These are phyloP conservation scores for Cephus cinctus DNA, from an alignment of 1,140 invertebrate species.

Conservation along the genomic window DNA sequence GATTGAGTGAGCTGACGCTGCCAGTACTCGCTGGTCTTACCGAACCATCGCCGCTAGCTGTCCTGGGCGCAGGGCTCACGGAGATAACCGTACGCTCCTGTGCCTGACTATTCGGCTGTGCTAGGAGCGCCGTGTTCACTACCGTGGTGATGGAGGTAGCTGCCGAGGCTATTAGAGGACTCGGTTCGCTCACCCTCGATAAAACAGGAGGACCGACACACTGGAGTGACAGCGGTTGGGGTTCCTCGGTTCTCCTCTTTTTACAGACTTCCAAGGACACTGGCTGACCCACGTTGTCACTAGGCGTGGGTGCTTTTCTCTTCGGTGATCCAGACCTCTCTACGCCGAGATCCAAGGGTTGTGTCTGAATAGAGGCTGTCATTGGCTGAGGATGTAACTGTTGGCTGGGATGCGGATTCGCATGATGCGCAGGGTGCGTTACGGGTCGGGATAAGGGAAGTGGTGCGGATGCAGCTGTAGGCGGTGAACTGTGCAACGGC, in stretches of 20 bases:
- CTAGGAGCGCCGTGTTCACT: slow-evolving; percentile 60
- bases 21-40: slow-evolving; percentile 58
- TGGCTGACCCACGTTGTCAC: slow-evolving; percentile 42
- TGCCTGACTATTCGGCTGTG: slow-evolving; percentile 33
- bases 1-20: slow-evolving; percentile 43
- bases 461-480: slow-evolving; percentile 49
- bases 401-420: slow-evolving; percentile 11
- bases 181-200: slow-evolving; percentile 65
- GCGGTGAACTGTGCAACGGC: slow-evolving; percentile 54
- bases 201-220: slow-evolving; percentile 51
- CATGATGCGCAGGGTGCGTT: slow-evolving; percentile 45
- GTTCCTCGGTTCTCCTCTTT: slow-evolving; percentile 48
- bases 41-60: slow-evolving; percentile 60
- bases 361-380: slow-evolving; percentile 60
- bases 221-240: slow-evolving; percentile 46
- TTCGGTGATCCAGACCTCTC: slow-evolving; percentile 59
- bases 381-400: slow-evolving; percentile 16
- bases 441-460: slow-evolving; percentile 44
- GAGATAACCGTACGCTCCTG: slow-evolving; percentile 30
- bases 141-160: slow-evolving; percentile 72
- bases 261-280: slow-evolving; percentile 59
- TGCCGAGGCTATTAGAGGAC: slow-evolving; percentile 70
- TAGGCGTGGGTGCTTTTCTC: slow-evolving; percentile 55
- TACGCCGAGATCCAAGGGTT: slow-evolving; percentile 73
- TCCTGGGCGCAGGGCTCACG: slow-evolving; percentile 57